These are phyloP conservation scores for Brachionus asplanchnoidis DNA, from an alignment of 1,140 invertebrate species.

Conservation along the genomic window DNA sequence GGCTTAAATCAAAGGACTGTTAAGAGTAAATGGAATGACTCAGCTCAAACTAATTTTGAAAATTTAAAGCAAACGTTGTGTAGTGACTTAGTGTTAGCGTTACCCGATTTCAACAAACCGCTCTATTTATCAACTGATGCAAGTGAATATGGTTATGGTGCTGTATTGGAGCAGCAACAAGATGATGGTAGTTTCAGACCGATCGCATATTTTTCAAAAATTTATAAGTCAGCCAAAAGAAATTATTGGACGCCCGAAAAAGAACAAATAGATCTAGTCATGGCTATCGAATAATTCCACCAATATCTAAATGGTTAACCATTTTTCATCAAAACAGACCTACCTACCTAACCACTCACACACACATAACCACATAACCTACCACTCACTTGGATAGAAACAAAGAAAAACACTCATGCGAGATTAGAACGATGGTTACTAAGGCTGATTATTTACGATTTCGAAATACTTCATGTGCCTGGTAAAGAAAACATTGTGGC, in stretches of 20 bases:
- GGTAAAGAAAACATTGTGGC: not conserved
- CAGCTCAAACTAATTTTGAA: too few relatives aligned
- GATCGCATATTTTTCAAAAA: not conserved
- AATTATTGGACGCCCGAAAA: constrained; percentile 51
- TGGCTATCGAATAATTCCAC: constrained; percentile 53
- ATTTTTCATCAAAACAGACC: constrained; percentile 59
- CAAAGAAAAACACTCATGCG: constrained; percentile 38
- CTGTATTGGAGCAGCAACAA: constrained; percentile 51
- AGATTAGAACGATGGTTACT: not conserved
- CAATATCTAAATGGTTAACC: constrained; percentile 52
- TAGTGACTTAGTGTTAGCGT: too few relatives aligned
- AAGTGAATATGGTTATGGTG: constrained; percentile 52
- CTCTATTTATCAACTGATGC: constrained; percentile 57
- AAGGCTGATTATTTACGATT: not conserved
- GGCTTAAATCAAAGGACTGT: too few relatives aligned
- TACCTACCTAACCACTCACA: too few relatives aligned
- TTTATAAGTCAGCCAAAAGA: not conserved
- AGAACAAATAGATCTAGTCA: constrained; percentile 53
- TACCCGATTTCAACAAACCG: constrained; percentile 47
- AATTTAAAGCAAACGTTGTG: too few relatives aligned
- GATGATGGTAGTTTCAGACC: not conserved
- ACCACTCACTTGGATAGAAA: constrained; percentile 53
- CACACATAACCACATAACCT: too few relatives aligned
- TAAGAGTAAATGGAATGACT: too few relatives aligned
- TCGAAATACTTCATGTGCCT: not conserved